Percentiles rank a stretch among this genome's conserved stretches.
Evolutionary conservation across 2,113 vertebrate species (phyloP).

Genomic region (Ptilorrhoa leucosticta): DNA sequence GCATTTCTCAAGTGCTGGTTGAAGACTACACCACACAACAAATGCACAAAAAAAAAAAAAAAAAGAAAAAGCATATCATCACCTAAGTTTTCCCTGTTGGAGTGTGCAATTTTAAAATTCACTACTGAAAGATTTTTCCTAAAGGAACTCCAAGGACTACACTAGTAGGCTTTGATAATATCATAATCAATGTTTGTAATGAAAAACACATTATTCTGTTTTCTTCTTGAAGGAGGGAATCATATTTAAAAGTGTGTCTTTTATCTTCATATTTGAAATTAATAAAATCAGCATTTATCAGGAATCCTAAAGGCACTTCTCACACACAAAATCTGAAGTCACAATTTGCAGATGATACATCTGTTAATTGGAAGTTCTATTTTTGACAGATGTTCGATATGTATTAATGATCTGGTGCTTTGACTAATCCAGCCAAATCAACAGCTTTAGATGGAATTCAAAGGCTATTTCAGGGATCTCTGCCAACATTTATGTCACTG

Average conservation of each 20-base stretch:
- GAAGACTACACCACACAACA: neutral
- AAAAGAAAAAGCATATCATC: too few relatives aligned
- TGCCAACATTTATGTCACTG: constrained; percentile 55
- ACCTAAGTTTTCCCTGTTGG: neutral
- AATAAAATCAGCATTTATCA: constrained; percentile 15
- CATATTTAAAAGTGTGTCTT: neutral
- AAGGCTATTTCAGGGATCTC: constrained; percentile 64
- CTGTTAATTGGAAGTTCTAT: constrained; percentile 72
- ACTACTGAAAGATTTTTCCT: neutral
- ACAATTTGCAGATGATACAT: constrained; percentile 52
- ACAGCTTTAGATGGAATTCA: constrained; percentile 64
- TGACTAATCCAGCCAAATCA: constrained; percentile 74
- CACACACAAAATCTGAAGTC: constrained; percentile 34
- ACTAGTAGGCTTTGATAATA: neutral
- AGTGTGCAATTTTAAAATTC: neutral
- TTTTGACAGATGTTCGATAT: constrained; percentile 77
- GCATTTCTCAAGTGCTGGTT: neutral
- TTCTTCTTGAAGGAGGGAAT: neutral
- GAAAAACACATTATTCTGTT: neutral
- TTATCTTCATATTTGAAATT: neutral
- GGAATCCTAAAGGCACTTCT: constrained; percentile 46
- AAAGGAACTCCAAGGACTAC: neutral
- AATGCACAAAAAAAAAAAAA: neutral
- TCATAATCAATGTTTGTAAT: neutral
- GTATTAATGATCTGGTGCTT: constrained; percentile 72